Percentiles rank a stretch among this genome's conserved stretches.
These are phyloP conservation scores for Mylabris sibirica DNA, from an alignment of 2,888 invertebrate species.

Conservation along the genomic window DNA sequence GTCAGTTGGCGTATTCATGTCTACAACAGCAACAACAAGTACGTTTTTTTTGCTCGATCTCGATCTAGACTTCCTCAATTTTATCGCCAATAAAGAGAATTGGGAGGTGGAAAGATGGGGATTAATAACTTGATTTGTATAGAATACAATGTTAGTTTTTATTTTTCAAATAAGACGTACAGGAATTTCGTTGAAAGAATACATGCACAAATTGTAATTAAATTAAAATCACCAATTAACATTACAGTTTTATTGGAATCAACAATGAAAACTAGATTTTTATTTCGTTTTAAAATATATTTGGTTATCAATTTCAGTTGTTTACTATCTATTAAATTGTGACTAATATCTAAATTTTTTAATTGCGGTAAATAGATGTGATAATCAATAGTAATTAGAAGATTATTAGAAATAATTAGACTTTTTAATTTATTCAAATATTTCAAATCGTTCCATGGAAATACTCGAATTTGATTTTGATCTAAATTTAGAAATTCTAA, in stretches of 20 bases:
- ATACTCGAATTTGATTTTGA: not conserved
- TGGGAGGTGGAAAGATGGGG: not conserved
- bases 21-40: not conserved
- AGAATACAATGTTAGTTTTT: not conserved
- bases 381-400: not conserved
- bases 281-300: not conserved
- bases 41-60: not conserved
- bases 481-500: not conserved
- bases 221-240: not conserved
- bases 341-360: not conserved
- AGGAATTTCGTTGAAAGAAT: not conserved
- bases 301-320: not conserved
- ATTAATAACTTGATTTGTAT: not conserved
- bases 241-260: not conserved
- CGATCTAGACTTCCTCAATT: not conserved
- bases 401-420: not conserved
- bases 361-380: not conserved
- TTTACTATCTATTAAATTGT: not conserved
- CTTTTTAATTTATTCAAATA: not conserved
- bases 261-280: not conserved
- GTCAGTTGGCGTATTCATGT: not conserved
- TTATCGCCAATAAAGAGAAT: not conserved
- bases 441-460: conserved; percentile 1
- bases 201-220: not conserved
- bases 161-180: not conserved